phyloP scores from a whole-genome alignment of 2,888 invertebrate genomes.

The Tineola bisselliella region DNA sequence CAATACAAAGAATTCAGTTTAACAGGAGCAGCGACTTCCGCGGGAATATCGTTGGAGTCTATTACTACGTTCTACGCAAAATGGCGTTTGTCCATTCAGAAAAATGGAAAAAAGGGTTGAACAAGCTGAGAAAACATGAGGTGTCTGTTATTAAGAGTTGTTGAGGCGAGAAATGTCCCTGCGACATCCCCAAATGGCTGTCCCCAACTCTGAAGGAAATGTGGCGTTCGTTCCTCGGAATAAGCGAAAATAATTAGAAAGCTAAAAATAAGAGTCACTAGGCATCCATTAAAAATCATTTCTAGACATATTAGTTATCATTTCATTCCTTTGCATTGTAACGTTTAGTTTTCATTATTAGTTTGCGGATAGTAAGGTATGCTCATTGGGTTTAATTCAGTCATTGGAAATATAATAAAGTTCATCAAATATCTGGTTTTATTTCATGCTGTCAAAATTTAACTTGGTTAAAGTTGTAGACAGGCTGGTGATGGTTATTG shows the following conservation, averaged over 20 bases:
- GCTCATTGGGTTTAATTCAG: constrained; percentile 14
- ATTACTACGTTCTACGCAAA: constrained; percentile 85
- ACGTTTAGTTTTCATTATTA: too few species aligned
- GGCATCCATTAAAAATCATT: too few species aligned
- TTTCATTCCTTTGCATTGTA: too few species aligned
- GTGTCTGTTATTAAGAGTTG: not conserved
- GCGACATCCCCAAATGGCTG: not conserved
- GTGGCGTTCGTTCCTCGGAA: not conserved
- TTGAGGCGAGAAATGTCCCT: not conserved
- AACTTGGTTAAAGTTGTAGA: not conserved
- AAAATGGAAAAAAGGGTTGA: constrained; percentile 61
- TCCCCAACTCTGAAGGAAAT: not conserved
- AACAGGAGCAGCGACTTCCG: constrained; percentile 80
- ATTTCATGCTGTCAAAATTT: constrained; percentile 16
- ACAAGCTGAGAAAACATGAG: constrained; percentile 16
- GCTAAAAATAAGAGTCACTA: too few species aligned
- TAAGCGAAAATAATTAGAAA: not conserved
- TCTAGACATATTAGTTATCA: too few species aligned
- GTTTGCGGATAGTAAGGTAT: too few species aligned
- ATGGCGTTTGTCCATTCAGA: constrained; percentile 78
- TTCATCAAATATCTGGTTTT: constrained; percentile 16
- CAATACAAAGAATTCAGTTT: constrained; percentile 75
- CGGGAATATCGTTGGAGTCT: constrained; percentile 83
- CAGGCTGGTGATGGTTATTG: too few species aligned
- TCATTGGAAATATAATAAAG: constrained; percentile 16